Evolutionary conservation across 2,888 invertebrate species (phyloP).

Genomic region (Phengaris arion): DNA sequence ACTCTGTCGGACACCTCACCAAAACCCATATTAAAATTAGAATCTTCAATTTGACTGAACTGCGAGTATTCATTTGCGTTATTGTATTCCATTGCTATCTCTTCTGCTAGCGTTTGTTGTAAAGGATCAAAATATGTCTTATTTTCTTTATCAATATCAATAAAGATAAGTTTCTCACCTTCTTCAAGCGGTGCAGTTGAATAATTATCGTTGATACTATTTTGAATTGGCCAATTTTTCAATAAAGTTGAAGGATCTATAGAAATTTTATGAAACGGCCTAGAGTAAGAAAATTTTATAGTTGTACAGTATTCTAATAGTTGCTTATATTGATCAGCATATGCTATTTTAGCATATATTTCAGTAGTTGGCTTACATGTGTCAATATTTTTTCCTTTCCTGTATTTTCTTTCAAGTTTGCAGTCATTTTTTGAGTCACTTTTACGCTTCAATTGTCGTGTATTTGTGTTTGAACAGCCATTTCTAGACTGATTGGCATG

Average conservation of each 20-base stretch:
- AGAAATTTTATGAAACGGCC: constrained; percentile 61
- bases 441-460: constrained; percentile 56
- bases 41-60: constrained; percentile 52
- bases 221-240: constrained; percentile 59
- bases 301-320: constrained; percentile 60
- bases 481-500: background rate
- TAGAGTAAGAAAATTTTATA: constrained; percentile 64
- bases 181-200: constrained; percentile 33
- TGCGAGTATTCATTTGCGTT: constrained; percentile 49
- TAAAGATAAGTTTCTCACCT: constrained; percentile 47
- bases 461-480: constrained; percentile 35
- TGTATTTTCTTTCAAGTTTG: constrained; percentile 52
- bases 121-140: constrained; percentile 47
- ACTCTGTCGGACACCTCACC: constrained; percentile 80
- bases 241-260: constrained; percentile 53
- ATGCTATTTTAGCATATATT: constrained; percentile 48
- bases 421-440: constrained; percentile 48
- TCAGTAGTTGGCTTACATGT: constrained; percentile 51
- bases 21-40: constrained; percentile 77
- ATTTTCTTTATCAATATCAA: constrained; percentile 42
- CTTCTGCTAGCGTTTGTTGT: constrained; percentile 57
- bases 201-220: constrained; percentile 33
- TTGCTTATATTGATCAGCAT: constrained; percentile 56
- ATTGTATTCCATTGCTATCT: constrained; percentile 52
- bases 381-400: constrained; percentile 68